Conservation (phyloP, 2,113 vertebrate species). For the Oryzias celebensis region DNA sequence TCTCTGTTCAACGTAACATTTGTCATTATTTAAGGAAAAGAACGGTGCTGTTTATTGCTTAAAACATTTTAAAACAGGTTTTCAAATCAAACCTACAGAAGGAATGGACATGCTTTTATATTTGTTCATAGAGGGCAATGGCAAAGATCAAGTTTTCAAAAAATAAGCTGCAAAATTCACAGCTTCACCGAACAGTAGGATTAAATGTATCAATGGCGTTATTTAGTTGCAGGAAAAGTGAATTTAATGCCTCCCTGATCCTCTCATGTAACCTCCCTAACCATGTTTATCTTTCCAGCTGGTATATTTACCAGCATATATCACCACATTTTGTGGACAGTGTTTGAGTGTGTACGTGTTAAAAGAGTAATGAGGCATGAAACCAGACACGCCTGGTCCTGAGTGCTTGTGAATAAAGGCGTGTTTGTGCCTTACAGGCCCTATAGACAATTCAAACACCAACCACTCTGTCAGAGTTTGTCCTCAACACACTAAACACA, state of each 20-base stretch:
- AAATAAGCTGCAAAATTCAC: too few species aligned
- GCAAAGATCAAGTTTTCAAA: too few species aligned
- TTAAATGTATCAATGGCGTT: not conserved
- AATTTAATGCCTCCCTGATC: not conserved
- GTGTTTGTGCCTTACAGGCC: conserved; percentile 27
- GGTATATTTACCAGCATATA: conserved; percentile 10
- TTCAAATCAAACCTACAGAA: too few species aligned
- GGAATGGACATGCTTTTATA: too few species aligned
- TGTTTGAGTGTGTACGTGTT: conserved; percentile 15
- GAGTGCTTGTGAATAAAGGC: conserved; percentile 30
- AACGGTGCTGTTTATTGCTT: too few species aligned
- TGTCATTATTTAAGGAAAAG: too few species aligned
- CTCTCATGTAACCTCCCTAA: not conserved
- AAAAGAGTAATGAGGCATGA: conserved; percentile 41
- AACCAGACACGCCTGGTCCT: conserved; percentile 35
- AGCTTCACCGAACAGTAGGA: not conserved
- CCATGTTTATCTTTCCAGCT: conserved; percentile 19
- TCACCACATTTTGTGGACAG: conserved; percentile 7
- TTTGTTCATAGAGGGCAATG: too few species aligned
- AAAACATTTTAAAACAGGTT: too few species aligned
- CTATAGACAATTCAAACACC: conserved; percentile 30
- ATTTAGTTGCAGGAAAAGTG: not conserved
- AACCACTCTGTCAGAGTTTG: conserved; percentile 20
- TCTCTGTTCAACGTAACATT: too few species aligned
- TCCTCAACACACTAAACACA: not conserved